A percentile compares a stretch with the other conserved stretches of the same genome.
Evolutionary conservation across 2,797 vertebrate genomes (phyloP).

Genomic region (Sebastes flavidus): DNA sequence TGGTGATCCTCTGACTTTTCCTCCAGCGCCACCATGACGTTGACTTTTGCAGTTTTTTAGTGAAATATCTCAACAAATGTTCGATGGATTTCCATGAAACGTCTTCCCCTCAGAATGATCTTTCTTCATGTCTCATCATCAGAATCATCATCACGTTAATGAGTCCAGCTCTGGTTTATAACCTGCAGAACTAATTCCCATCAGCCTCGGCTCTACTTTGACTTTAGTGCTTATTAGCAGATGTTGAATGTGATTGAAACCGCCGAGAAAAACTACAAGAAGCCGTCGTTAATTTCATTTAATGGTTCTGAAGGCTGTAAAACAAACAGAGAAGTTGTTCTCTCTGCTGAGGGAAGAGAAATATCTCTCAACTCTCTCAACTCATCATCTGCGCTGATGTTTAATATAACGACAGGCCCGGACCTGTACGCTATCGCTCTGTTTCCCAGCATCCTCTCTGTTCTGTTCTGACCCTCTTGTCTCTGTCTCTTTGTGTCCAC

Average conservation of each 20-base stretch:
- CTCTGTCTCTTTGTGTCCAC: conserved; percentile 14
- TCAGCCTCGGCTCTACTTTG: background rate
- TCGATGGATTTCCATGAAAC: too few species aligned
- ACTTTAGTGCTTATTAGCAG: background rate
- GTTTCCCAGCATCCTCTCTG: background rate
- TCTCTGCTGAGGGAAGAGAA: background rate
- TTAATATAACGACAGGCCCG: conserved; percentile 6
- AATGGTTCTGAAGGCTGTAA: background rate
- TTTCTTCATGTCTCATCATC: background rate
- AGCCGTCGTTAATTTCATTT: background rate
- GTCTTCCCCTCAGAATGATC: too few species aligned
- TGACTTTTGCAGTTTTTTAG: too few species aligned
- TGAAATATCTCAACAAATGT: too few species aligned
- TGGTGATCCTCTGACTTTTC: too few species aligned
- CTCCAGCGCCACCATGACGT: too few species aligned
- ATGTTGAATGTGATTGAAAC: background rate
- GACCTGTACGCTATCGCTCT: background rate
- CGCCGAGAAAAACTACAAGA: background rate
- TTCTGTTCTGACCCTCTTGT: conserved; percentile 4
- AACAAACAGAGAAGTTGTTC: too few species aligned
- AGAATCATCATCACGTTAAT: background rate
- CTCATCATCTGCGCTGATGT: background rate
- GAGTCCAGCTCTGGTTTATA: background rate
- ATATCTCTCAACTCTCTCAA: too few species aligned
- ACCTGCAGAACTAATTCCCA: background rate